Base-by-base conservation (phyloP, 2,797 vertebrate species). In the Brachymystax lenok region DNA sequence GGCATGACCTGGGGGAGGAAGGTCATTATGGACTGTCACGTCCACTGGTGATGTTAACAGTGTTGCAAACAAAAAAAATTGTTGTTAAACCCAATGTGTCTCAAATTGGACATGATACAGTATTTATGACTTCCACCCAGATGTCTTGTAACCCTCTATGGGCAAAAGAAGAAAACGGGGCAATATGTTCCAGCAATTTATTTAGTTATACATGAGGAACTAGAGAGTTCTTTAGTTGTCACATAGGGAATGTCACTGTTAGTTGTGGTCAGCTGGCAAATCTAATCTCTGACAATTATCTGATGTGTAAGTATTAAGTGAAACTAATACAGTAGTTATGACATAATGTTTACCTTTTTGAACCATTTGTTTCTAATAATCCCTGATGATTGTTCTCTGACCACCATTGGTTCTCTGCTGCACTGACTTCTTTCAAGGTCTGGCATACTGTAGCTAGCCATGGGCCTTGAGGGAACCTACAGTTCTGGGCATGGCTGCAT, bases 401-500 rank as follows among this genome's bases (percentile, higher is more conserved):
- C 30, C 69, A 80, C 3, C 40, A 56, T 77, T 68, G 19, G 69
- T 17, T 69, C 46, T 79, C n/a, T 35, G 17, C 30, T 30, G 66
- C 27, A 68, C 66, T 68, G 66, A 28, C 66, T n/a, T 59, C 17
- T n/a, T 63, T 63, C n/a, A 67, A 67, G 54, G 54, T 19, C 54
- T n/a, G 19, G 54, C 33, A 69, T 50, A 46, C 10, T 13, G 68
- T 40, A 54, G 27, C 10, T 14, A 66, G 35, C 35, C 56, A n/a
- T 50, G 56, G 52, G 73, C 33, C 73, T 74, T 71, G 73, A 51
- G 69, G 17, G 56, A 56, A 54, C 7, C 72, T 61, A 74, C 13
- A 17, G 24, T 75, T 59, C 75, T 75, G 80, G 72, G 79, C 87
- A 90, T 90, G 84, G 67, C 51, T 85, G 80, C 86, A 78, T 81